Conservation (phyloP, 2,797 vertebrate species). For the Pangasius macronema region DNA sequence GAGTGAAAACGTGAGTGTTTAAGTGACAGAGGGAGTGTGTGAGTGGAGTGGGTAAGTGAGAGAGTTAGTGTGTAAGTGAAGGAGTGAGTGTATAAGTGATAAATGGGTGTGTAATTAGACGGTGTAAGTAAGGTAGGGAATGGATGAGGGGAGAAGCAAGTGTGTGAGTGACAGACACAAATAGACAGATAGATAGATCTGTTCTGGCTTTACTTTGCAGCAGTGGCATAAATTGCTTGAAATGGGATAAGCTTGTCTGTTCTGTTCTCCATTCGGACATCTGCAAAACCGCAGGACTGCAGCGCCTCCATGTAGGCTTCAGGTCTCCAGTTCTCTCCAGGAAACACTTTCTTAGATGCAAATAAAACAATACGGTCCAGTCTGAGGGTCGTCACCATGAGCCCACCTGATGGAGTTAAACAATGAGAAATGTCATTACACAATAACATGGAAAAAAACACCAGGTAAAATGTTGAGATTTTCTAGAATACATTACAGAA, state of each 20-base stretch:
- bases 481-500: background rate
- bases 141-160: background rate
- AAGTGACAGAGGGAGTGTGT: background rate
- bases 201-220: constrained; percentile 58
- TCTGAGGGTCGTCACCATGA: constrained; percentile 71
- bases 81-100: background rate
- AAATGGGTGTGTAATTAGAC: background rate
- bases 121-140: background rate
- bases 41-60: background rate
- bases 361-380: constrained; percentile 37
- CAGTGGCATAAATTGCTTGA: constrained; percentile 73
- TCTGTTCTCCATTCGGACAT: constrained; percentile 68
- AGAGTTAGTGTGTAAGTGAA: background rate
- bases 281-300: constrained; percentile 67
- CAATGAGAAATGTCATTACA: background rate
- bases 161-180: background rate
- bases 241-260: constrained; percentile 53
- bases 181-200: background rate
- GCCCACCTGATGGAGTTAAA: constrained; percentile 58
- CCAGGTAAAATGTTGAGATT: background rate
- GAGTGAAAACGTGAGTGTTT: too few species aligned
- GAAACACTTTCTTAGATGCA: constrained; percentile 56
- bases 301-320: constrained; percentile 71
- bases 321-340: constrained; percentile 67
- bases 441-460: background rate